Evolutionary conservation across 1,140 invertebrate species (phyloP).

Genomic region (Nephotettix cincticeps): DNA sequence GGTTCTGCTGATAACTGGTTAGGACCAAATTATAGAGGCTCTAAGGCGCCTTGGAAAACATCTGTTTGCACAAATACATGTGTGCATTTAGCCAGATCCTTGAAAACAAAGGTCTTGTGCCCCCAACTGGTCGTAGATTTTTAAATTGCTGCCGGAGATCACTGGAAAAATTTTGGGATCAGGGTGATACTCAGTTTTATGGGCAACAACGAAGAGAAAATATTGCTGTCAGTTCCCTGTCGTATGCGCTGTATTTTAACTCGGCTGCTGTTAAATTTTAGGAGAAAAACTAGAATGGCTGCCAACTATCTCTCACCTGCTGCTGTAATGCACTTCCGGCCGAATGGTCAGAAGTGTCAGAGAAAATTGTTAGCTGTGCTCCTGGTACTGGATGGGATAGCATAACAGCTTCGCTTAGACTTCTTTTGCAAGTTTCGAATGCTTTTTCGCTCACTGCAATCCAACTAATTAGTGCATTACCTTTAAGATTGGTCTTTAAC

Average conservation of each 20-base stretch:
- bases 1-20: background rate
- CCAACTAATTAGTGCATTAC: background rate
- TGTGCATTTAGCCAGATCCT: constrained; percentile 8
- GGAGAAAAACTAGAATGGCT: background rate
- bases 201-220: too few species aligned
- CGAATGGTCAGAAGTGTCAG: background rate
- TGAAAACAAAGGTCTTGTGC: background rate
- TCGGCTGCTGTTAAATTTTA: background rate
- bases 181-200: too few species aligned
- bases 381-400: background rate
- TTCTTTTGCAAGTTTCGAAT: too few species aligned
- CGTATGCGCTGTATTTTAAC: background rate
- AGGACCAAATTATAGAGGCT: background rate
- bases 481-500: background rate
- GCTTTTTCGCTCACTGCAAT: background rate
- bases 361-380: background rate
- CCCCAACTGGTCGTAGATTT: background rate
- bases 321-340: background rate
- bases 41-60: background rate
- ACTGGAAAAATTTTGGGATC: too few species aligned
- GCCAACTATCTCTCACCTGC: background rate
- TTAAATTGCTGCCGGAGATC: background rate
- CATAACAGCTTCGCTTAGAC: background rate
- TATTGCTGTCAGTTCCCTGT: background rate
- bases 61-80: background rate